Evolutionary conservation across 2,888 invertebrate species (phyloP).

Genomic region (Chymomyza amoena): DNA sequence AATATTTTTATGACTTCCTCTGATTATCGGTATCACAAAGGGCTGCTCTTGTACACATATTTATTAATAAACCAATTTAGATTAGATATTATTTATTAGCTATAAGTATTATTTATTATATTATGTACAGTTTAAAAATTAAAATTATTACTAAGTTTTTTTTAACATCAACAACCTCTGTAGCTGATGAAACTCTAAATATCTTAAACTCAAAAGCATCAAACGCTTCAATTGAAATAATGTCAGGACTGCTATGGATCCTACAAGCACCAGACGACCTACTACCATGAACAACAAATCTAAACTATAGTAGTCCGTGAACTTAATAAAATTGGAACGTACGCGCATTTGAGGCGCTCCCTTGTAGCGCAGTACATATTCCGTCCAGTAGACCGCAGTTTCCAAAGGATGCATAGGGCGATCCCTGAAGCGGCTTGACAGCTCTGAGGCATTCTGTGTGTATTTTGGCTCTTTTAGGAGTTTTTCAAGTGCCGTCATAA

Average conservation of each 20-base stretch:
- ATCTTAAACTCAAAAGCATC: no score
- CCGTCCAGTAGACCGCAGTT: slow-evolving; percentile 74
- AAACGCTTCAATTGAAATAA: no score
- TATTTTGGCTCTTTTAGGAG: slow-evolving; percentile 55
- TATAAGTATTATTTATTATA: no score
- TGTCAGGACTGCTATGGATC: no score
- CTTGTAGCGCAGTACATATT: slow-evolving; percentile 71
- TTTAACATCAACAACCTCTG: background rate
- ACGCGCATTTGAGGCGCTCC: slow-evolving; percentile 75
- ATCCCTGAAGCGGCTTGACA: slow-evolving; percentile 69
- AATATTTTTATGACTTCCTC: no score
- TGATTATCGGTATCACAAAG: no score
- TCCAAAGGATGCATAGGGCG: slow-evolving; percentile 72
- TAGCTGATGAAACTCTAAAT: no score
- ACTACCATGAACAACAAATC: slow-evolving; percentile 59
- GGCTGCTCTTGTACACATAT: no score
- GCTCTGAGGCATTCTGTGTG: slow-evolving; percentile 18
- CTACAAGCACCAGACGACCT: slow-evolving; percentile 19
- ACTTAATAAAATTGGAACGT: slow-evolving; percentile 60
- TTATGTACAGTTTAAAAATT: no score
- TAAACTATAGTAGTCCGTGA: slow-evolving; percentile 64
- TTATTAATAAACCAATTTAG: no score
- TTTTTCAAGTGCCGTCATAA: slow-evolving; percentile 56
- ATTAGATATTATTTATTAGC: no score
- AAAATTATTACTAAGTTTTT: no score